Conservation (phyloP, 2,797 vertebrate genomes). For the Chelon auratus region DNA sequence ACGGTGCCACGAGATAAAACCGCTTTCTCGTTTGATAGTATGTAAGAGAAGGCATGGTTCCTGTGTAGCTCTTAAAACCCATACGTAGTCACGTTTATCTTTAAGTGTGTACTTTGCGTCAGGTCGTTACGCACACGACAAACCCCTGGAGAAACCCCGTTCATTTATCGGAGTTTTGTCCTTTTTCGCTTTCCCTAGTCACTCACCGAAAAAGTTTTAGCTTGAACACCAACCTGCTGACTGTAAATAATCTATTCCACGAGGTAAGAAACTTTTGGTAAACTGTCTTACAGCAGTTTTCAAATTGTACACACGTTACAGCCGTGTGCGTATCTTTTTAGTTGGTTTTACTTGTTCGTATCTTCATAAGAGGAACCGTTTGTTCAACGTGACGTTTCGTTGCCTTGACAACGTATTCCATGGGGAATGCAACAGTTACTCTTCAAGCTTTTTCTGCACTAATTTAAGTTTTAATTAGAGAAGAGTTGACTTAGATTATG, state of each 20-base stretch:
- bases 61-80: background rate
- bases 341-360: no score
- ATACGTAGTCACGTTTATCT: background rate
- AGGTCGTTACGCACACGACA: background rate
- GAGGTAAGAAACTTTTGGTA: slow-evolving; percentile 40
- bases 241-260: slow-evolving; percentile 14
- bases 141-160: background rate
- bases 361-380: background rate
- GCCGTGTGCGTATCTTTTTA: background rate
- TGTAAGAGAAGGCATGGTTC: background rate
- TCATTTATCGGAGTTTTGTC: slow-evolving; percentile 38
- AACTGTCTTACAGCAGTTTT: background rate
- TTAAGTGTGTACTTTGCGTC: background rate
- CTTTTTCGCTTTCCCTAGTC: slow-evolving; percentile 53
- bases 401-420: slow-evolving; percentile 76
- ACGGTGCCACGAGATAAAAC: background rate
- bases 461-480: background rate
- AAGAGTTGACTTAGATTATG: background rate
- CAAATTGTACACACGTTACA: accelerated
- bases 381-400: slow-evolving; percentile 57
- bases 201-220: slow-evolving; percentile 29
- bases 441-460: background rate
- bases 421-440: background rate
- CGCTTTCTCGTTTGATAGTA: background rate
- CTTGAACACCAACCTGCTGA: background rate